Evolutionary conservation across 2,113 vertebrate species (phyloP).

Genomic region (Todiramphus chloris): DNA sequence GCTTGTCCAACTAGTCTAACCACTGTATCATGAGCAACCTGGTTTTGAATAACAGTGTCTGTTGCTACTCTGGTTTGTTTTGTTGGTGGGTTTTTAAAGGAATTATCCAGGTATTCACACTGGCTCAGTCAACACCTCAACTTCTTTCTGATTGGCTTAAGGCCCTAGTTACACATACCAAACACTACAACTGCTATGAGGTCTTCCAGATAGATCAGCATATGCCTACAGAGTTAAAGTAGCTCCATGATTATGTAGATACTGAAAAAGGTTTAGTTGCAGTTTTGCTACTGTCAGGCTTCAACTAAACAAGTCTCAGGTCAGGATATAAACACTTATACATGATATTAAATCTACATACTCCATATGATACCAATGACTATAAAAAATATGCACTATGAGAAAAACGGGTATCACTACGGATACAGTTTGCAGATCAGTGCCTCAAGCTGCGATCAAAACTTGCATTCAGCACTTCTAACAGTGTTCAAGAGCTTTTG

Average conservation of each 20-base stretch:
- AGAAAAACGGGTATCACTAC: neutral
- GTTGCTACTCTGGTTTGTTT: neutral
- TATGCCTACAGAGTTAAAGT: neutral
- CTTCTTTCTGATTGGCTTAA: neutral
- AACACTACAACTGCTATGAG: neutral
- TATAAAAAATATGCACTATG: neutral
- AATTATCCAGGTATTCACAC: neutral
- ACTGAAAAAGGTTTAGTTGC: neutral
- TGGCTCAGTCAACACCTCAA: neutral
- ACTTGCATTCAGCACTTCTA: neutral
- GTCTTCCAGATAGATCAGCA: neutral
- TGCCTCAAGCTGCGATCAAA: neutral
- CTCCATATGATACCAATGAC: neutral
- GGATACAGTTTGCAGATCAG: neutral
- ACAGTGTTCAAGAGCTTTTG: neutral
- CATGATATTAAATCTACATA: neutral
- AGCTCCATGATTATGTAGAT: neutral
- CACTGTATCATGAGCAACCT: neutral
- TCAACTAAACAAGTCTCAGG: neutral
- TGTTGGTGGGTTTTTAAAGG: neutral
- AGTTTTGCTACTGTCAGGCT: neutral
- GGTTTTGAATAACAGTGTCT: conserved; percentile 3
- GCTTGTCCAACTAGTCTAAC: conserved; percentile 27
- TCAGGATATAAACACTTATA: neutral
- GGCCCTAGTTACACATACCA: neutral